phyloP scores from a whole-genome alignment of 2,888 invertebrate genomes.

The Prenolepis imparis region DNA sequence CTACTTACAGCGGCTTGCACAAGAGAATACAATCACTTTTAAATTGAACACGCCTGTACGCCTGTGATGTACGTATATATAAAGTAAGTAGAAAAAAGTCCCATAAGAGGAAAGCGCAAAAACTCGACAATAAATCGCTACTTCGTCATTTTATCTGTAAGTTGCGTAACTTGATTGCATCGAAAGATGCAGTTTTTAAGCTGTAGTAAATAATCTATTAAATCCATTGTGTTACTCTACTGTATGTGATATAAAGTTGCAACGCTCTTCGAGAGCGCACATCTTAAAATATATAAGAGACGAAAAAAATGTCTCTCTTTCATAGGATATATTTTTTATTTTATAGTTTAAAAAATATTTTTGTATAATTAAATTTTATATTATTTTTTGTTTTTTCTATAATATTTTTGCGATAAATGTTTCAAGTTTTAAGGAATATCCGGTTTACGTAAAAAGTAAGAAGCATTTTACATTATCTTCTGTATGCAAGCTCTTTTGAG shows the following conservation, averaged over 20 bases:
- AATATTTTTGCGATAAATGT: neutral
- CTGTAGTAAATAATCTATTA: conserved; percentile 6
- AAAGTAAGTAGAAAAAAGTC: conserved; percentile 51
- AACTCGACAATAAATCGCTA: conserved; percentile 15
- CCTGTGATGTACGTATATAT: conserved; percentile 23
- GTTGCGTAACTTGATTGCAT: conserved; percentile 8
- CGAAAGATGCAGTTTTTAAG: conserved; percentile 3
- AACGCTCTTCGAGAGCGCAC: neutral
- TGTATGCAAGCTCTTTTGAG: neutral
- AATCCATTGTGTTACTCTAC: neutral
- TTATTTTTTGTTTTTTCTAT: neutral
- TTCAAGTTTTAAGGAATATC: neutral
- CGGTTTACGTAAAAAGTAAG: neutral
- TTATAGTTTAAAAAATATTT: neutral
- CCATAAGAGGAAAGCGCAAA: neutral
- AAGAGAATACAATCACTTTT: conserved; percentile 78
- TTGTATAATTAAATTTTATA: neutral
- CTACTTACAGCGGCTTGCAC: conserved; percentile 75
- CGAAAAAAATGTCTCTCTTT: neutral
- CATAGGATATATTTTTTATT: neutral
- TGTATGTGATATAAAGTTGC: neutral
- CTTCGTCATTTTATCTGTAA: neutral
- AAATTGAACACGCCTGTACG: conserved; percentile 64
- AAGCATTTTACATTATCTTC: neutral
- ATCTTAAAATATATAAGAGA: neutral